phyloP scores from a whole-genome alignment of 1,140 invertebrate species.

The Anastatus disparis region DNA sequence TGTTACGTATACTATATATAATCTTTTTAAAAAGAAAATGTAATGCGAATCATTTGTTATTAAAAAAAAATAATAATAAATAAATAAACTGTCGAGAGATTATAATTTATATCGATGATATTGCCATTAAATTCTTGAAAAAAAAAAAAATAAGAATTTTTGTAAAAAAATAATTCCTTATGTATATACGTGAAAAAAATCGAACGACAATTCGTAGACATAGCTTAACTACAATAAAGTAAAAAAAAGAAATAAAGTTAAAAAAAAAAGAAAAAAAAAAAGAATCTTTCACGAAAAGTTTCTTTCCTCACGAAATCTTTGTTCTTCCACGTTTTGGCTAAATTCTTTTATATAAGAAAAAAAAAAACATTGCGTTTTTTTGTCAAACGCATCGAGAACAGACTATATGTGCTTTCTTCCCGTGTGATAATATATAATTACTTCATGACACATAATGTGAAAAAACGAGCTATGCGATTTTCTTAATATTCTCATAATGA shows the following conservation, averaged over 20 bases:
- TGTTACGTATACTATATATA: slow-evolving; percentile 32
- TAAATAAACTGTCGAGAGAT: no score
- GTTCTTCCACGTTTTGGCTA: slow-evolving; percentile 40
- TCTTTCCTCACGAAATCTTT: slow-evolving; percentile 42
- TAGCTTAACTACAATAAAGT: slow-evolving; percentile 23
- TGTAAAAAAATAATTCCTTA: slow-evolving; percentile 28
- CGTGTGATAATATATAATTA: slow-evolving; percentile 31
- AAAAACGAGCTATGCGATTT: slow-evolving; percentile 24
- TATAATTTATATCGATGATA: slow-evolving; percentile 27
- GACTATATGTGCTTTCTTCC: slow-evolving; percentile 37
- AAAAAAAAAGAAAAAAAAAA: neutral
- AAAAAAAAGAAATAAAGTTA: slow-evolving; percentile 1
- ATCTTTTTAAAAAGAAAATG: slow-evolving; percentile 1
- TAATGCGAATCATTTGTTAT: slow-evolving; percentile 20
- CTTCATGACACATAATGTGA: slow-evolving; percentile 25
- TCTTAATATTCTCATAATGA: neutral
- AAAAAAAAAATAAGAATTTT: slow-evolving; percentile 14
- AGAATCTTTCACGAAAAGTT: slow-evolving; percentile 31
- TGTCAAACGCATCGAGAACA: slow-evolving; percentile 24
- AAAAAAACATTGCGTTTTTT: slow-evolving; percentile 15
- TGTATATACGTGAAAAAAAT: slow-evolving; percentile 30
- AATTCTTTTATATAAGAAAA: slow-evolving; percentile 21
- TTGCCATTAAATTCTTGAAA: slow-evolving; percentile 3
- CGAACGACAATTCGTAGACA: slow-evolving; percentile 15
- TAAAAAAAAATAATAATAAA: neutral